Conservation (phyloP, 64 coral and sea anemone genomes). For the Anthopleura sola region DNA sequence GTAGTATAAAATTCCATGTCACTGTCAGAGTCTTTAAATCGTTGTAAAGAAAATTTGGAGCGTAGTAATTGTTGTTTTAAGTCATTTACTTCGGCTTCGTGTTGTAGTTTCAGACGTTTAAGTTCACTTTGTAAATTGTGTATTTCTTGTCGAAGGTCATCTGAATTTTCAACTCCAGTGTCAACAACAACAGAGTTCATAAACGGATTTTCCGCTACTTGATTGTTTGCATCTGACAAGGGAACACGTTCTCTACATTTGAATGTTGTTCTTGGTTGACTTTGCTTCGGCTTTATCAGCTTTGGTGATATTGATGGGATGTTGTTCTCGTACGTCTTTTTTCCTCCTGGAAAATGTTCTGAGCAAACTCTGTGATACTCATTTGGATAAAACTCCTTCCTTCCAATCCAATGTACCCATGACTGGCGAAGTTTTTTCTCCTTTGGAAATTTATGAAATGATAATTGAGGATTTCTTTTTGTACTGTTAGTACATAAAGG, state of each 20-base stretch:
- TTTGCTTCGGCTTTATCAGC: slow-evolving; percentile 2
- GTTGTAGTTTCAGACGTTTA: not conserved
- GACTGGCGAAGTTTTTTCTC: slow-evolving; percentile 24
- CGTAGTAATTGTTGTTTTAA: slow-evolving; percentile 17
- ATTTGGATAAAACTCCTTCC: slow-evolving; percentile 30
- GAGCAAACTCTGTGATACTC: slow-evolving; percentile 38
- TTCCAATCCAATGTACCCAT: slow-evolving; percentile 40
- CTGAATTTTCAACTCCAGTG: not conserved
- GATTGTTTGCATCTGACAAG: not conserved
- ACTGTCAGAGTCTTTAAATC: slow-evolving; percentile 29
- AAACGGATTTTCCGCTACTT: not conserved
- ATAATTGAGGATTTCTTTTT: slow-evolving; percentile 25
- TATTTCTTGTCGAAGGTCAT: slow-evolving; percentile 24
- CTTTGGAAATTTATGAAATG: slow-evolving; percentile 36
- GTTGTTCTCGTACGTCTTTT: slow-evolving; percentile 44
- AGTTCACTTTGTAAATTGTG: slow-evolving; percentile 17
- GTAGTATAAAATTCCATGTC: slow-evolving; percentile 41
- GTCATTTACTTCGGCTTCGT: slow-evolving; percentile 33
- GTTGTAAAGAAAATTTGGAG: slow-evolving; percentile 4
- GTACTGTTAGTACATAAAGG: slow-evolving; percentile 24
- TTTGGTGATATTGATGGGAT: slow-evolving; percentile 21
- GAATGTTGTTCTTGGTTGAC: slow-evolving; percentile 29
- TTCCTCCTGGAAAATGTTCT: slow-evolving; percentile 46
- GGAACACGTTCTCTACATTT: slow-evolving; percentile 22
- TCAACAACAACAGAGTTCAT: not conserved